phyloP scores from a whole-genome alignment of 2,888 invertebrate genomes.

The Euplagia quadripunctaria region DNA sequence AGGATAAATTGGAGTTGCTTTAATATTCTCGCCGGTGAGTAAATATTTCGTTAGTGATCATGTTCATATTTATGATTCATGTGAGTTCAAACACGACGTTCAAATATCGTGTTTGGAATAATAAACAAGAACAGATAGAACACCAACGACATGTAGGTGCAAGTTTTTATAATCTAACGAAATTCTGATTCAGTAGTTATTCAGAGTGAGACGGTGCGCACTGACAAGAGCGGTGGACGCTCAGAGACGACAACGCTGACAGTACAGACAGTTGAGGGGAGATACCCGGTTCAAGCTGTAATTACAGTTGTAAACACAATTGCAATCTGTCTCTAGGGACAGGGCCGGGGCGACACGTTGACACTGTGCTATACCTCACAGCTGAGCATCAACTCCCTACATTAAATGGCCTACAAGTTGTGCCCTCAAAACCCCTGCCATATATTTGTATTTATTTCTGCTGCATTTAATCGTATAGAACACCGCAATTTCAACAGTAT shows the following conservation, averaged over 20 bases:
- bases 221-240: too few relatives aligned
- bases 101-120: not conserved
- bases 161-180: not conserved
- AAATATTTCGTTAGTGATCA: slow-evolving; percentile 29
- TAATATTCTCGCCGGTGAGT: slow-evolving; percentile 34
- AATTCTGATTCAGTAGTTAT: not conserved
- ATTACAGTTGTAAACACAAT: slow-evolving; percentile 48
- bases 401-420: not conserved
- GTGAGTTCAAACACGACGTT: too few relatives aligned
- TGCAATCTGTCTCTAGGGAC: not conserved
- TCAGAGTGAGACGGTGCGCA: not conserved
- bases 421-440: not conserved
- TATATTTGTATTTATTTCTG: not conserved
- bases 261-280: not conserved
- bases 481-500: too few relatives aligned
- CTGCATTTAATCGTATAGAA: too few relatives aligned
- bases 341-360: not conserved
- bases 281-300: slow-evolving; percentile 23
- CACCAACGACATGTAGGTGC: not conserved
- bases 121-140: not conserved
- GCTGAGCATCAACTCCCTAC: not conserved
- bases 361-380: not conserved
- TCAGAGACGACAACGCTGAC: not conserved
- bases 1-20: slow-evolving; percentile 53
- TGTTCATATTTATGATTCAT: not conserved